These are phyloP conservation scores for Medauroidea extradentata DNA, from an alignment of 1,140 invertebrate species.

Conservation along the genomic window DNA sequence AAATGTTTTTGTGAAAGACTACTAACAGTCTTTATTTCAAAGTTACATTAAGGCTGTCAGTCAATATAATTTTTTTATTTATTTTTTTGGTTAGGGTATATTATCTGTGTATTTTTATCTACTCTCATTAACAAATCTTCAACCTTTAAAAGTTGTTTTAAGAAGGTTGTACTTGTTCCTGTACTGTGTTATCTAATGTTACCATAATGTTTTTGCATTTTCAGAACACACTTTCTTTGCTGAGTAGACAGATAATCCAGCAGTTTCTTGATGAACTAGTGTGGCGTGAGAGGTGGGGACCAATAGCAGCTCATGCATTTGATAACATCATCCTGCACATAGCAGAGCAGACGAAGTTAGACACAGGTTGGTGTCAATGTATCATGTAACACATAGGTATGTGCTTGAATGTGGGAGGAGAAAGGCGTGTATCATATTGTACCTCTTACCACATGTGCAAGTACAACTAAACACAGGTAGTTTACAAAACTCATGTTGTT, in stretches of 20 bases:
- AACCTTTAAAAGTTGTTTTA: too few species aligned
- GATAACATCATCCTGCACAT: slow-evolving; percentile 76
- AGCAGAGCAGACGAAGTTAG: slow-evolving; percentile 66
- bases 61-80: too few species aligned
- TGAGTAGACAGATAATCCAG: slow-evolving; percentile 80
- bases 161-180: too few species aligned
- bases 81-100: too few species aligned
- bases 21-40: too few species aligned
- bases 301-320: slow-evolving; percentile 69
- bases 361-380: slow-evolving; percentile 41
- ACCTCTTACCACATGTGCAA: background rate
- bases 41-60: too few species aligned
- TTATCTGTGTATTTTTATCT: too few species aligned
- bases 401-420: background rate
- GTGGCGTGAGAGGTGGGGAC: slow-evolving; percentile 72
- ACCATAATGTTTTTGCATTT: slow-evolving; percentile 10
- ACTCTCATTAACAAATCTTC: too few species aligned
- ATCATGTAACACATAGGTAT: background rate
- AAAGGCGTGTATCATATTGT: background rate
- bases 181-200: background rate
- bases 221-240: slow-evolving; percentile 76
- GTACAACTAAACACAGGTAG: too few species aligned
- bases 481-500: too few species aligned
- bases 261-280: slow-evolving; percentile 85
- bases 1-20: too few species aligned